phyloP scores from a whole-genome alignment of 2,797 vertebrate genomes.

The Benthosema pterotum region DNA sequence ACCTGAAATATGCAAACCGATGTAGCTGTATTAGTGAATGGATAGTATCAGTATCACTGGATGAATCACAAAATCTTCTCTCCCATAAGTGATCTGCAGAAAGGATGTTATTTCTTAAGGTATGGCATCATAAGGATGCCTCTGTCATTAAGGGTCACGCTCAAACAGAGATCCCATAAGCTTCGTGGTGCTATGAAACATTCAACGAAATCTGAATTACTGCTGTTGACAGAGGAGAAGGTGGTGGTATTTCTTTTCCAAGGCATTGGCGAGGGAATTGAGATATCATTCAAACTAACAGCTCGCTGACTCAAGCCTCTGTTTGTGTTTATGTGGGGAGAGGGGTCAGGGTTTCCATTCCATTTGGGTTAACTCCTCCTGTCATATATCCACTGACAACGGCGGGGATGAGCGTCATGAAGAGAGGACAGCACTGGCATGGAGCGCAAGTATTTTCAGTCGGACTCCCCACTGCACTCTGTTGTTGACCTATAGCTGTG shows the following conservation, averaged over 20 bases:
- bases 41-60: slow-evolving; percentile 33
- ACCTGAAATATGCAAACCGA: slow-evolving; percentile 21
- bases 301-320: slow-evolving; percentile 74
- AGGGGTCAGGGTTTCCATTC: slow-evolving; percentile 78
- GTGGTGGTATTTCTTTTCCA: slow-evolving; percentile 74
- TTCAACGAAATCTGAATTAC: slow-evolving; percentile 69
- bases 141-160: slow-evolving; percentile 47
- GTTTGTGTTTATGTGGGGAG: slow-evolving; percentile 71
- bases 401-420: slow-evolving; percentile 46
- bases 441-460: slow-evolving; percentile 16
- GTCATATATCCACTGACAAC: slow-evolving; percentile 59
- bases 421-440: slow-evolving; percentile 33
- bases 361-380: slow-evolving; percentile 64
- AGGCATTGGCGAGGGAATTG: slow-evolving; percentile 72
- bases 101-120: slow-evolving; percentile 35
- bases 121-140: slow-evolving; percentile 45
- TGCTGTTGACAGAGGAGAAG: slow-evolving; percentile 64
- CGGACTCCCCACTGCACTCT: too few species aligned
- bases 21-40: too few species aligned
- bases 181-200: slow-evolving; percentile 58
- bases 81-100: slow-evolving; percentile 27
- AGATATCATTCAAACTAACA: slow-evolving; percentile 82
- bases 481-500: too few species aligned
- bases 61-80: slow-evolving; percentile 9
- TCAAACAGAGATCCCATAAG: slow-evolving; percentile 49